Evolutionary conservation across 2,888 invertebrate genomes (phyloP).

Genomic region (Melipona beecheii): DNA sequence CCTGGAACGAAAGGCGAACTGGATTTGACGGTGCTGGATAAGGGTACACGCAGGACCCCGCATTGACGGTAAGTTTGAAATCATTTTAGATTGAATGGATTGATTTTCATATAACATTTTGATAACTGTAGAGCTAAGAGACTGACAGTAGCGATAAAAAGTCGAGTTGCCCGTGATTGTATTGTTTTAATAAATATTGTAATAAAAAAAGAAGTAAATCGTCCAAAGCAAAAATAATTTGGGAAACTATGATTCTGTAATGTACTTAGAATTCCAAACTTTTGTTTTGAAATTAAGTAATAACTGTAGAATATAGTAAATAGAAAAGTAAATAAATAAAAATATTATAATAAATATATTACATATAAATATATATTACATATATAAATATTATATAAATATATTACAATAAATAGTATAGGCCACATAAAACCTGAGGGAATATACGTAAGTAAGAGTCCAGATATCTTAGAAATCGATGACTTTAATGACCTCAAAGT

Average conservation of each 20-base stretch:
- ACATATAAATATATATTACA: too few species aligned
- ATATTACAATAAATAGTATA: not conserved
- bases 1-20: conserved; percentile 44
- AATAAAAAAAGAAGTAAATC: not conserved
- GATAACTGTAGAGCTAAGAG: too few species aligned
- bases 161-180: not conserved
- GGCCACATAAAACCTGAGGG: not conserved
- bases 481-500: not conserved
- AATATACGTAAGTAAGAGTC: not conserved
- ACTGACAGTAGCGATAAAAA: too few species aligned
- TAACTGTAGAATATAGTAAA: not conserved
- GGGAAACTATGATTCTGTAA: too few species aligned
- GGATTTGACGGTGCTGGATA: conserved; percentile 72
- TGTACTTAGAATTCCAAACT: too few species aligned
- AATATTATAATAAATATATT: not conserved
- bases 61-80: conserved; percentile 78
- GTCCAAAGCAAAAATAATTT: too few species aligned
- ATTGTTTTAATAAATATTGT: not conserved
- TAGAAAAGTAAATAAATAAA: not conserved
- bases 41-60: conserved; percentile 76
- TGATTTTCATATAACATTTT: too few species aligned
- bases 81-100: not conserved
- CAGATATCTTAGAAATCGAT: not conserved
- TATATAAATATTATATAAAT: not conserved
- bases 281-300: too few species aligned